Conservation (phyloP, 2,888 invertebrate species). For the Cheiracanthium punctorium region DNA sequence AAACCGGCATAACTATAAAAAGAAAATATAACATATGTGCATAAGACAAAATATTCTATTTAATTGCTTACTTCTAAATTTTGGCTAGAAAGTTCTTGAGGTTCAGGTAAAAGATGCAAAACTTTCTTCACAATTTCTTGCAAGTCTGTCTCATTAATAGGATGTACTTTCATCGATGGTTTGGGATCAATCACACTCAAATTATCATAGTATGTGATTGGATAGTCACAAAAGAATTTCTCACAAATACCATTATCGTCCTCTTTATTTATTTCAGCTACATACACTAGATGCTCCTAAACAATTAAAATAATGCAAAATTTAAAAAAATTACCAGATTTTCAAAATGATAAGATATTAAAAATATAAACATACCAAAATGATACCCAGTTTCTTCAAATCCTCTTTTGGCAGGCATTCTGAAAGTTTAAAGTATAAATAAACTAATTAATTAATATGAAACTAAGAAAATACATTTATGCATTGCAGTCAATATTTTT, state of each 20-base stretch:
- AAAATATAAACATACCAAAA: constrained; percentile 80
- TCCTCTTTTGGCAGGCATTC: constrained; percentile 80
- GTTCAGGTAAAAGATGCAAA: constrained; percentile 81
- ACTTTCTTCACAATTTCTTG: constrained; percentile 81
- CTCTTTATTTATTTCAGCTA: constrained; percentile 79
- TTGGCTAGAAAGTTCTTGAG: constrained; percentile 79
- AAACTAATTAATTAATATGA: too few species aligned
- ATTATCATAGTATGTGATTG: constrained; percentile 72
- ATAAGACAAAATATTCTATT: background rate
- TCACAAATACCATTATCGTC: constrained; percentile 77
- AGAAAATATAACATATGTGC: constrained; percentile 21
- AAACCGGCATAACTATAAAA: too few species aligned
- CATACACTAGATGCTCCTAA: constrained; percentile 78
- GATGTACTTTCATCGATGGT: background rate
- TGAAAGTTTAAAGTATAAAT: constrained; percentile 68
- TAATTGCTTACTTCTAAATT: constrained; percentile 80
- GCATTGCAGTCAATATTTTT: too few species aligned
- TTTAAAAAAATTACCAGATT: background rate
- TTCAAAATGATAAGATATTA: background rate
- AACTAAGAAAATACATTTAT: too few species aligned
- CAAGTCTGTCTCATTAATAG: constrained; percentile 75
- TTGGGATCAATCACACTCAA: background rate
- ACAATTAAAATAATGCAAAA: constrained; percentile 10
- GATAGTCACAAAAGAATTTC: constrained; percentile 77
- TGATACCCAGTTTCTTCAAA: constrained; percentile 83